A percentile compares a stretch with the other conserved stretches of the same genome.
phyloP scores from a whole-genome alignment of 2,113 vertebrate species.

The Etheostoma spectabile region DNA sequence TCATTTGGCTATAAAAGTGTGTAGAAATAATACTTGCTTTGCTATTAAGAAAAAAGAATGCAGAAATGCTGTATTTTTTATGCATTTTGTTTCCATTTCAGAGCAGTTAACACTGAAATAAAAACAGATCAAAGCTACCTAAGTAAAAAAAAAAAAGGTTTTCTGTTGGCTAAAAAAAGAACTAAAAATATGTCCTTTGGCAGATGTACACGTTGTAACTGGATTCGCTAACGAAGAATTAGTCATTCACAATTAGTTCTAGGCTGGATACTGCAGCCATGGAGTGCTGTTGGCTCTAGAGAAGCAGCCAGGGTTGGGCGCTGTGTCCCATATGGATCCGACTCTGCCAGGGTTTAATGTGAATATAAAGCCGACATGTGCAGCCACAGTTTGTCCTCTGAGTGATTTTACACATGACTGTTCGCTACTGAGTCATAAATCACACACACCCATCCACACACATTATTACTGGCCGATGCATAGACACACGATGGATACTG shows the following conservation, averaged over 20 bases:
- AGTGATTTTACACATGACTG: slow-evolving; percentile 21
- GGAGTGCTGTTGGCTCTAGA: not conserved
- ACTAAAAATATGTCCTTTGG: not conserved
- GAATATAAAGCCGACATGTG: slow-evolving; percentile 20
- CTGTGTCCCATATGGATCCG: slow-evolving; percentile 32
- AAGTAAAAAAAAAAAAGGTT: not conserved
- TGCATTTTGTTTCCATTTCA: not conserved
- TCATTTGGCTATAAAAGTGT: not conserved
- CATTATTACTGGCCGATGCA: not conserved
- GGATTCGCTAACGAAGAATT: slow-evolving; percentile 24
- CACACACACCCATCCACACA: slow-evolving; percentile 13
- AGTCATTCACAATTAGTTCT: slow-evolving; percentile 36
- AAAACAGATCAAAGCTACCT: not conserved
- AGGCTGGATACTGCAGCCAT: slow-evolving; percentile 15
- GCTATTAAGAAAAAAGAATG: too few relatives aligned
- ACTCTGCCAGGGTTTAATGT: slow-evolving; percentile 7
- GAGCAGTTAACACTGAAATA: not conserved
- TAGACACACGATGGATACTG: slow-evolving; percentile 1
- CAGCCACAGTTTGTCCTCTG: slow-evolving; percentile 18
- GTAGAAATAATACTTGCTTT: not conserved
- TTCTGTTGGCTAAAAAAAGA: not conserved
- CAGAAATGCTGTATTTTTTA: not conserved
- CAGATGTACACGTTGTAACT: not conserved
- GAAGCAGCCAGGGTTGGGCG: not conserved
- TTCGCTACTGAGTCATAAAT: slow-evolving; percentile 23